Percentiles rank a stretch among this genome's conserved stretches.
phyloP scores from a whole-genome alignment of 1,140 invertebrate species.

The Procambarus virginalis region DNA sequence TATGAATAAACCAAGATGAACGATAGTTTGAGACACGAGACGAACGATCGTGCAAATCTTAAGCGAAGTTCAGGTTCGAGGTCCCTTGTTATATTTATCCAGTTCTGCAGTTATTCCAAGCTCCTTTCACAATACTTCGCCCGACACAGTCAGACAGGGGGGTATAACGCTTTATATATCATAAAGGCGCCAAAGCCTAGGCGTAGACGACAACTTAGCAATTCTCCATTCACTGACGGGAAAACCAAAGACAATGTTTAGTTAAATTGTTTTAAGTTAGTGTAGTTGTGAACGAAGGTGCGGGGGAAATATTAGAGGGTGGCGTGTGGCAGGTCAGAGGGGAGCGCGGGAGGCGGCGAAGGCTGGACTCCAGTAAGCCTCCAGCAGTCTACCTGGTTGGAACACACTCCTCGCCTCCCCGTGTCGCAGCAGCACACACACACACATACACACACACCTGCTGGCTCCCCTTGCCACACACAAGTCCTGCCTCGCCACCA shows the following conservation, averaged over 20 bases:
- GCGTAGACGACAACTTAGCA: too few species aligned
- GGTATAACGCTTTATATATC: background rate
- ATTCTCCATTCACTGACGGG: background rate
- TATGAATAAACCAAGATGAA: background rate
- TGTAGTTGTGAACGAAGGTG: background rate
- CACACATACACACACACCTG: background rate
- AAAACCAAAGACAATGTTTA: background rate
- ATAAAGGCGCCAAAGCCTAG: background rate
- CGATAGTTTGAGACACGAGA: background rate
- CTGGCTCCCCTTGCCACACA: background rate
- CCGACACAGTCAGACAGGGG: background rate
- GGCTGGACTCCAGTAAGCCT: background rate
- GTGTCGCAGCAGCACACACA: background rate
- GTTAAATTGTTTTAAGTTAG: background rate
- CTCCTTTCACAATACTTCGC: background rate
- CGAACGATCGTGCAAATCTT: background rate
- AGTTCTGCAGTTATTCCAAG: background rate
- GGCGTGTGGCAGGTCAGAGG: background rate
- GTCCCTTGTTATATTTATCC: conserved; percentile 2
- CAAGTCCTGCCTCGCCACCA: background rate
- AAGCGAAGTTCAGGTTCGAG: background rate
- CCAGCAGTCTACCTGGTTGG: conserved; percentile 3
- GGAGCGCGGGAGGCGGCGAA: background rate
- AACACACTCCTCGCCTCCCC: background rate
- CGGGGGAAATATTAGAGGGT: background rate